These are phyloP conservation scores for Tenthredo notha DNA, from an alignment of 2,888 invertebrate genomes.

Conservation along the genomic window DNA sequence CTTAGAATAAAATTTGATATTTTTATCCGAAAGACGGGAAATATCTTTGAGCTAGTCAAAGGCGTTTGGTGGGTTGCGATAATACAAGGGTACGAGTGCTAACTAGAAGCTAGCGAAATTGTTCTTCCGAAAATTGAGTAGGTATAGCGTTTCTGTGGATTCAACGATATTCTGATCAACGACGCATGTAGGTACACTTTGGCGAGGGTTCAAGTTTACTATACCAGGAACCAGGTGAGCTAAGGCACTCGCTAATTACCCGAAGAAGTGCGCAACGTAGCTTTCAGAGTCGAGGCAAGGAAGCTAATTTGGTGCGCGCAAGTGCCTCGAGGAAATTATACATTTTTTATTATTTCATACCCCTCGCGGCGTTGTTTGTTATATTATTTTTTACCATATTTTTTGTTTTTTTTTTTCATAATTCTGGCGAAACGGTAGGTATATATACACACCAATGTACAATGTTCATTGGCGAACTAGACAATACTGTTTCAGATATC, in stretches of 20 bases:
- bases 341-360: constrained; percentile 9
- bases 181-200: background rate
- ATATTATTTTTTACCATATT: background rate
- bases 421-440: background rate
- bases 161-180: constrained; percentile 19
- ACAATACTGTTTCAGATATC: background rate
- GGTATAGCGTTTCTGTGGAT: background rate
- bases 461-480: background rate
- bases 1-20: background rate
- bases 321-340: constrained; percentile 10
- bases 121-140: background rate
- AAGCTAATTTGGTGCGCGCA: background rate
- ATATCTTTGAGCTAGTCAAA: background rate
- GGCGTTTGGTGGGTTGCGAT: background rate
- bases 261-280: constrained; percentile 4
- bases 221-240: constrained; percentile 14
- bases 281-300: constrained; percentile 5
- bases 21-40: background rate
- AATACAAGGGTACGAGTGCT: background rate
- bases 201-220: background rate
- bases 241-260: constrained; percentile 27
- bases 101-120: background rate
- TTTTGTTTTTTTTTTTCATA: background rate
- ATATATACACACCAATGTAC: background rate
- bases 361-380: background rate